Evolutionary conservation across 2,888 invertebrate species (phyloP), one percentile per base, ranked within the genome.

Genomic region (Spodoptera littoralis): DNA sequence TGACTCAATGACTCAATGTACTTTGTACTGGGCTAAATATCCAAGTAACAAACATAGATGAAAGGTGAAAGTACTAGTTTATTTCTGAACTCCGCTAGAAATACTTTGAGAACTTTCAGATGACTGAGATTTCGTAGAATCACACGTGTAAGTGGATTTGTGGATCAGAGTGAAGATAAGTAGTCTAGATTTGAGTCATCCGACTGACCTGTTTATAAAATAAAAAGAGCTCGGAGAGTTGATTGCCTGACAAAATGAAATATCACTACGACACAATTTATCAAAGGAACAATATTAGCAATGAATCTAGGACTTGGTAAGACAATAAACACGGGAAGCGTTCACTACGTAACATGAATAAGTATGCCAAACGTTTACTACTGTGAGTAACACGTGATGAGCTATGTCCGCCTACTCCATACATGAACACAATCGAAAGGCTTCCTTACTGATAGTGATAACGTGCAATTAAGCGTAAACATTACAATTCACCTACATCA

Each of bases 361-460:
- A 60, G 45, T 60, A 77, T 73, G 68, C 69, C 55, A 67, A 67
- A 68, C 46, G 61, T 73, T 73, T 73, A 73, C 74, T 73, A 73
- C 73, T 58, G 56, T 58, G 77, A 77, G 73, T 66, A 77, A 73
- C 73, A 67, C 72, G 60, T 77, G 72, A 67, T 77, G 61, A 70
- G 47, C 44, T 65, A 67, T 73, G 59, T 77, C 77, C 73, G 72
- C 45, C 43, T 41, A 27, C n/a, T 55, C 58, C 73, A 50, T 67
- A 59, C 49, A 46, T 11, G 49, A 60, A 67, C 43, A 77, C 73
- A 77, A 73, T 77, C 51, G 58, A 54, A 47, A 59, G 44, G 27
- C 44, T 54, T 65, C 50, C 51, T 44, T 50, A 56, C 24, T 46
- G 45, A 41, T 47, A 41, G 30, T 48, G 45, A 41, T 47, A 41